phyloP scores from a whole-genome alignment of 2,888 invertebrate genomes.

The Andrena chrysosceles region DNA sequence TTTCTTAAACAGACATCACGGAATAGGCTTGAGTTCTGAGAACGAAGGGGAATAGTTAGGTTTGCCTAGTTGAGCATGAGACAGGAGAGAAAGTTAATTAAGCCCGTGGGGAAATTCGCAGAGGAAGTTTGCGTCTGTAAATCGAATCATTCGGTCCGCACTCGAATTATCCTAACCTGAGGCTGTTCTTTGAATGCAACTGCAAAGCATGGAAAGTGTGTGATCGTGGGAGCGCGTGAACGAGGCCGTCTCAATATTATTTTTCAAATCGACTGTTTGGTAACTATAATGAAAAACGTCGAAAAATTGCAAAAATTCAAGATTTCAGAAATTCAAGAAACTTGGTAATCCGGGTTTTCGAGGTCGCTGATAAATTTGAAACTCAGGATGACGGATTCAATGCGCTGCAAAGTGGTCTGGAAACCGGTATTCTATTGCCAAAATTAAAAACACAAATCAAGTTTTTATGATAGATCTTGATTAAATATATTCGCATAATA shows the following conservation, averaged over 20 bases:
- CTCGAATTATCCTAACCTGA: slow-evolving; percentile 61
- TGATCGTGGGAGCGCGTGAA: slow-evolving; percentile 49
- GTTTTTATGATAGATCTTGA: no score
- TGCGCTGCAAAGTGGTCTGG: no score
- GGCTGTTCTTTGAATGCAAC: slow-evolving; percentile 59
- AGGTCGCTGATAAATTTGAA: no score
- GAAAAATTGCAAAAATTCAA: no score
- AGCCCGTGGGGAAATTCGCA: neutral
- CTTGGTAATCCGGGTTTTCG: no score
- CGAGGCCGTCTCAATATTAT: slow-evolving; percentile 77
- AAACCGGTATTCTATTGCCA: no score
- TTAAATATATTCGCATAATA: no score
- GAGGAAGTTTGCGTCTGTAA: neutral
- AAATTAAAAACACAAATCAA: no score
- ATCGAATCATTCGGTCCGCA: slow-evolving; percentile 31
- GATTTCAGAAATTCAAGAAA: no score
- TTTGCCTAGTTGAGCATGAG: neutral
- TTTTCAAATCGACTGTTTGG: slow-evolving; percentile 81
- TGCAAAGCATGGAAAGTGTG: slow-evolving; percentile 43
- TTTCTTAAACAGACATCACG: neutral
- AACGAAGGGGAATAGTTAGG: neutral
- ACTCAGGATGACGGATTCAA: no score
- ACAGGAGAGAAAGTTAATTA: neutral
- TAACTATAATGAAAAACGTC: slow-evolving; percentile 75
- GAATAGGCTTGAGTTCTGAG: neutral